phyloP scores from a whole-genome alignment of 2,113 vertebrate species.

The Paratilapia polleni region DNA sequence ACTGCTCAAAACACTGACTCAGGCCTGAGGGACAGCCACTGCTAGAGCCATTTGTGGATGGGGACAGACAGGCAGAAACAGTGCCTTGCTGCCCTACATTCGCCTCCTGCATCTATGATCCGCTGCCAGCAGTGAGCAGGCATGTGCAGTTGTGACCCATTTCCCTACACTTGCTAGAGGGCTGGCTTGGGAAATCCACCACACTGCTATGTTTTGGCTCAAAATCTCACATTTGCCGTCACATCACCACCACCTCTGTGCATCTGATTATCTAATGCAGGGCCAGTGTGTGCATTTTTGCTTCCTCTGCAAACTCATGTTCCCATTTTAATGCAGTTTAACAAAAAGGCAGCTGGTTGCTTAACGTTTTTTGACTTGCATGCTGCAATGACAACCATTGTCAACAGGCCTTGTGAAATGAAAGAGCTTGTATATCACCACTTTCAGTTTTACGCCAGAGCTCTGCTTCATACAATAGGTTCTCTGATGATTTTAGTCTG shows the following conservation, averaged over 20 bases:
- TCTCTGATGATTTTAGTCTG: slow-evolving; percentile 49
- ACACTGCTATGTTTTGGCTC: slow-evolving; percentile 25
- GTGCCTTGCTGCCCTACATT: slow-evolving; percentile 61
- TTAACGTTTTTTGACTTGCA: slow-evolving; percentile 5
- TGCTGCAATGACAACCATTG: background rate
- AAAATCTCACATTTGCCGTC: background rate
- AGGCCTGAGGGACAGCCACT: background rate
- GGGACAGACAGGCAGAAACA: slow-evolving; percentile 11
- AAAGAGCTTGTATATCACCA: slow-evolving; percentile 19
- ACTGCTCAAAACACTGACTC: background rate
- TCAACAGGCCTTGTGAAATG: slow-evolving; percentile 8
- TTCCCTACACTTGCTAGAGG: slow-evolving; percentile 62
- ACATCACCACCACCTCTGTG: background rate
- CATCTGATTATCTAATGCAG: background rate
- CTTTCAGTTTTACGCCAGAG: slow-evolving; percentile 41
- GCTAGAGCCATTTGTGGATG: slow-evolving; percentile 1
- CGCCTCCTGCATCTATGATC: slow-evolving; percentile 32
- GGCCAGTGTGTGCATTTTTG: background rate
- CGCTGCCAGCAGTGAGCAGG: slow-evolving; percentile 38
- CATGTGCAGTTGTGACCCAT: slow-evolving; percentile 67
- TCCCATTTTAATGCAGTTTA: background rate
- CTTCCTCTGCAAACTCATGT: slow-evolving; percentile 4
- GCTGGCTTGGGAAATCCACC: slow-evolving; percentile 57
- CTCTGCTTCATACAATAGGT: slow-evolving; percentile 50
- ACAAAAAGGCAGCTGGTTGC: background rate